A percentile compares a stretch with the other conserved stretches of the same genome.
phyloP scores from a whole-genome alignment of 1,140 invertebrate genomes.

The Bombus waltoni region DNA sequence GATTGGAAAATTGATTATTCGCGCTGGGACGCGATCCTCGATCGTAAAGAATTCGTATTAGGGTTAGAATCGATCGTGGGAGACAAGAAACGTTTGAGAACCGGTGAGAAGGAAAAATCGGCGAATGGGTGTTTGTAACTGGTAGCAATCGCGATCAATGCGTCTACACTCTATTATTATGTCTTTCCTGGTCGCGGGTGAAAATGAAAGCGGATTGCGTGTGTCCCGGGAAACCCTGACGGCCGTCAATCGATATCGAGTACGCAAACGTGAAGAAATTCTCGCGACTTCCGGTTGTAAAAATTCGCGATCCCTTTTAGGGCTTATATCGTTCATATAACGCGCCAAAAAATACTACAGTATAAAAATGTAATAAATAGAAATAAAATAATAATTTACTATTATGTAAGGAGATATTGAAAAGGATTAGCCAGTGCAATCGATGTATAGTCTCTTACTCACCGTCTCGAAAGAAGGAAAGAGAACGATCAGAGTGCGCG shows the following conservation, averaged over 20 bases:
- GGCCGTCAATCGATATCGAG: conserved; percentile 28
- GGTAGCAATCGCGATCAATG: conserved; percentile 32
- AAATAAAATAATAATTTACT: not conserved
- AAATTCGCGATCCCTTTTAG: not conserved
- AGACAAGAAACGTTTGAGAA: not conserved
- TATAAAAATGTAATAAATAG: not conserved
- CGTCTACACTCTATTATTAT: not conserved
- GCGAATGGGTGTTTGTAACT: not conserved
- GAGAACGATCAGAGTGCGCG: not conserved
- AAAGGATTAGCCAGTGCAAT: conserved; percentile 10
- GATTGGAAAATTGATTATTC: conserved; percentile 29
- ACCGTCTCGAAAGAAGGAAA: not conserved
- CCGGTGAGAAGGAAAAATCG: not conserved
- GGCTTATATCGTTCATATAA: no score
- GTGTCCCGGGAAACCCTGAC: conserved; percentile 18
- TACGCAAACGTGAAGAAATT: not conserved
- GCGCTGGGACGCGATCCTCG: not conserved
- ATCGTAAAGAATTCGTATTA: not conserved
- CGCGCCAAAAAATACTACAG: no score
- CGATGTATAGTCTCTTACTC: not conserved
- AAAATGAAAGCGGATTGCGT: conserved; percentile 31
- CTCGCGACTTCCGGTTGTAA: not conserved
- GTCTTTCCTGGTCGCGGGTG: conserved; percentile 15
- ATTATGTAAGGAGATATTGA: not conserved
- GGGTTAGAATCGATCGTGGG: not conserved